Evolutionary conservation across 2,888 invertebrate genomes (phyloP), one percentile per base, ranked within the genome.

Genomic region (Cheilosia impressa): DNA sequence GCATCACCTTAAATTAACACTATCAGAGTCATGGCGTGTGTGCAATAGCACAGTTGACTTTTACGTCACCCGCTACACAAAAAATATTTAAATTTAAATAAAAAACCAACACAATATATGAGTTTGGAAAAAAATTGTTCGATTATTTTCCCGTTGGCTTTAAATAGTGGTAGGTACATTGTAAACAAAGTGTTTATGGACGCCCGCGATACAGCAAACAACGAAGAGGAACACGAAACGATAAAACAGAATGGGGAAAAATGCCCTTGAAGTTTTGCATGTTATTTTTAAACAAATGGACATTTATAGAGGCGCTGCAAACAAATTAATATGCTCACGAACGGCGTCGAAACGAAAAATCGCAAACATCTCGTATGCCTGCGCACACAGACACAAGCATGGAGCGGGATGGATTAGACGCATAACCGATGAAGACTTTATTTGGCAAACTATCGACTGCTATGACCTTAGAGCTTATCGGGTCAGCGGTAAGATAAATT

Each of bases 391-490:
- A 0, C 5, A 24, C 34, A 50, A 50, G 45, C 50, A 50, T 58
- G 19, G 9, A 19, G 10, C 47, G 17, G 10, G 9, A 9, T 19
- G 24, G 31, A 52, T 45, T 22, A 22, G 55, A 45, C 38, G 58
- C 71, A 38, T 31, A 72, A 9, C 45, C 17, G 27, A 34, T 19
- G 34, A 34, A 41, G 31, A 57, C 58, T 76, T 50, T 76, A 76
- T 76, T 76, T 76, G 60, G 76, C 19, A 52, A 52, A 53, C 19
- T 68, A 76, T 68, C 31, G 52, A 34, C 27, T 58, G 15, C 15
- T 43, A 52, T 52, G 66, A 76, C 76, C 76, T 76, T 76, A 58
- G 27, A 60, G 66, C 34, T 45, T 65, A 75, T 57, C 45, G 57
- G 65, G 65, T 65, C 57, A 57, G n/a, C 57, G n/a, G 4, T 31